Base-by-base conservation (phyloP, 2,113 vertebrate species). In the Erythrolamprus reginae region DNA sequence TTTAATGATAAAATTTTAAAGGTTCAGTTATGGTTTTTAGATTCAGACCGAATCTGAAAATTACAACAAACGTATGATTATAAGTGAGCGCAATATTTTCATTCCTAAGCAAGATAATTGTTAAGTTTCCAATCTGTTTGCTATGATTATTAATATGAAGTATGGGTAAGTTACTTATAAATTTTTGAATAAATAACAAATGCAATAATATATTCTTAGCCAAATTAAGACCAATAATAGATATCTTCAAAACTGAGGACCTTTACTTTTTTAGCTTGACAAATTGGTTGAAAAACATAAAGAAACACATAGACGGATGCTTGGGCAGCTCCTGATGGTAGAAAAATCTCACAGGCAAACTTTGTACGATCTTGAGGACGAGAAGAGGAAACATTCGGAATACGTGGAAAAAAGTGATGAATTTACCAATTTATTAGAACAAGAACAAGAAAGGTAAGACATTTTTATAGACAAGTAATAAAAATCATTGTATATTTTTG, bases 401-500 rank as follows among this genome's bases (percentile, higher is more conserved):
- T 98, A 98, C 9, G 96, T 97, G 96, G 96, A 97, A 82, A 98
- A 97, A 96, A 98, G 96, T 9, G 97, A 98, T 88, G 96, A 97
- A 93, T 98, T 98, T 89, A 97, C 97, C 93, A 94, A 96, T 89
- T 94, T 98, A 93, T 94, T 98, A 94, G 98, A 98, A 96, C 97
- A 98, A 94, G 98, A 99, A 95, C 96, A 97, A 90, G 97, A 99
- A 97, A 98, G 99, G 99, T 99, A 97, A 97, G 98, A 10, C 42
- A 88, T 90, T 77, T 83, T 89, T 65, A 56, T 33, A 52, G 52
- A 1, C 61, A 87, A 52, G 3, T 26, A 61, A 77, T 42, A 77
- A 42, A 77, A 77, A 21, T 77, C 42, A 87, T 42, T 45, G 2
- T 13, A 1, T 0, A 50, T 94, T 89, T 55, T 89, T 47, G 47